Evolutionary conservation across 64 coral and sea anemone genomes (phyloP).

Genomic region (Montipora foliosa): DNA sequence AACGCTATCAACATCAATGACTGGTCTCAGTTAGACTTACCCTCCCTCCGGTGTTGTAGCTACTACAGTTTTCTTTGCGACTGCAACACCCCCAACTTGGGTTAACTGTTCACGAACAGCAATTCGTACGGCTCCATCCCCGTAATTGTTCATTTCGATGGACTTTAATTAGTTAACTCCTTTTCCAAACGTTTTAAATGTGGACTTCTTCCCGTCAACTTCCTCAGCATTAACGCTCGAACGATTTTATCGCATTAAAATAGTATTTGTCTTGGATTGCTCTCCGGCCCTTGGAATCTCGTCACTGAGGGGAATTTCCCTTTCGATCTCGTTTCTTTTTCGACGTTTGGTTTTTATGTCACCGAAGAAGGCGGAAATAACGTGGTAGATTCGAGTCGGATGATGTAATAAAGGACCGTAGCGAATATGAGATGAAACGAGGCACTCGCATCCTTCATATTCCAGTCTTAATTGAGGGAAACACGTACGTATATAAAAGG

Average conservation of each 20-base stretch:
- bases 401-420: no score
- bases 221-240: neutral
- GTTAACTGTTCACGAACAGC: neutral
- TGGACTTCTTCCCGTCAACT: neutral
- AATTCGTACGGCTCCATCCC: no score
- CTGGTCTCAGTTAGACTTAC: neutral
- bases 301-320: neutral
- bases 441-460: no score
- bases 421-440: no score
- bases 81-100: conserved; percentile 14
- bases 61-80: conserved; percentile 39
- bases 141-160: neutral
- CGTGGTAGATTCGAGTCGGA: no score
- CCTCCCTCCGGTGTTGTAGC: conserved; percentile 22
- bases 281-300: no score
- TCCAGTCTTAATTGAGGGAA: no score
- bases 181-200: neutral
- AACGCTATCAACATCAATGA: no score
- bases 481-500: no score
- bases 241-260: neutral
- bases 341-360: neutral
- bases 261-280: no score
- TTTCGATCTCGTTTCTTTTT: neutral
- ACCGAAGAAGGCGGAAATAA: no score
- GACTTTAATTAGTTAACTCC: neutral